Conservation (phyloP, 2,113 vertebrate species). For the Plestiodon gilberti region DNA sequence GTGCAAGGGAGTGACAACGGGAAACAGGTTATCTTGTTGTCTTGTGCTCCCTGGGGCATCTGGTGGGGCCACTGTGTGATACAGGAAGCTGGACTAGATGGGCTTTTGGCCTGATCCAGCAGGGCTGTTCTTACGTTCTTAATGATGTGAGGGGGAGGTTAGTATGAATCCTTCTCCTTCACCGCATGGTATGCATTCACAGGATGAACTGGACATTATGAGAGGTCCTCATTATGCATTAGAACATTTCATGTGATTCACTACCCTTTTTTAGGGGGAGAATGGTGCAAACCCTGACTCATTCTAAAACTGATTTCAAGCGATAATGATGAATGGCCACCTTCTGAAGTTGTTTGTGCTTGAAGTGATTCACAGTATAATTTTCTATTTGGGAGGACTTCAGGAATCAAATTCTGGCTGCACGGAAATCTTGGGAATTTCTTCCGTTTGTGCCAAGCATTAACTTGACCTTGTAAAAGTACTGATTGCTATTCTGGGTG, state of each 20-base stretch:
- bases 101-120: no score
- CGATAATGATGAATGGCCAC: not conserved
- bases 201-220: no score
- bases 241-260: not conserved
- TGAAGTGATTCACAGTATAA: not conserved
- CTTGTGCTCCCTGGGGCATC: no score
- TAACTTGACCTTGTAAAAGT: not conserved
- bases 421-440: not conserved
- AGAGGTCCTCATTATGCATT: no score
- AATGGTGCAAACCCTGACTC: not conserved
- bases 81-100: no score
- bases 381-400: not conserved
- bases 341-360: not conserved
- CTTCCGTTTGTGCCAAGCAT: not conserved
- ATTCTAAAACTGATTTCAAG: not conserved
- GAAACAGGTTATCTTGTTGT: no score
- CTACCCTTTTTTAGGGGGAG: not conserved
- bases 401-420: not conserved
- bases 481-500: not conserved
- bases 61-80: no score
- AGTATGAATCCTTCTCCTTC: no score
- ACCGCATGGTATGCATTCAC: no score
- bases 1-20: no score
- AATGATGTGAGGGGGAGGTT: no score
- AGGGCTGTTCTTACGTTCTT: no score